Evolutionary conservation across 2,113 vertebrate genomes (phyloP), one percentile per base, ranked within the genome.

Genomic region (Zosterops borbonicus): DNA sequence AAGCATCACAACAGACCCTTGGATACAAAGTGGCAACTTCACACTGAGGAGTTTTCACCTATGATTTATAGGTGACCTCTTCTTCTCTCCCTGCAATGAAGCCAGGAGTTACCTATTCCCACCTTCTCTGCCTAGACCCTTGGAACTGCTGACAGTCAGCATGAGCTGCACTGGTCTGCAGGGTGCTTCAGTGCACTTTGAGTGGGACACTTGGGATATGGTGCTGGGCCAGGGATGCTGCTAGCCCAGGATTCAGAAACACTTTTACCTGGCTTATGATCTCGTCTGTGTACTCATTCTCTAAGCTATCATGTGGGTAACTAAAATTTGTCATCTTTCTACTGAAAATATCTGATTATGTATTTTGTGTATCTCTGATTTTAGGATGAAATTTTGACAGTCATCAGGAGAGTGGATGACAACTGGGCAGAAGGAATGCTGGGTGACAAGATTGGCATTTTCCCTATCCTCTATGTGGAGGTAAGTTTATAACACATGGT

Each of bases 381-480:
- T 92, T 96, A 99, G 99, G 99, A 99, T 96, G 99, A 99, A 97
- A 98, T 99, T 91, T 98, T 99, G 95, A 99, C 99, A 0, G 99
- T 99, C 95, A 99, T 99, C 96, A 99, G 99, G 91, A 98, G 99
- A 96, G 99, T 99, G 95, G 99, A 99, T 90, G 99, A 99, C 94
- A 99, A 99, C 97, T 99, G 99, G 99, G 99, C 99, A 15, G 99
- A 99, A 98, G 99, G 99, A 96, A 99, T 99, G 99, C 97, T 99
- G 96, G 99, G 99, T 97, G 99, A 99, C 98, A 99, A 99, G 98
- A 99, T 99, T 74, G 99, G 99, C 65, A 99, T 99, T 96, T 99
- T 99, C 76, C 99, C 99, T 56, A 99, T 99, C 73, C 98, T 99
- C 41, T 99, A 99, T 12, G 99, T 99, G 89, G 99, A 99, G 99